Conservation (phyloP, 1,140 invertebrate genomes). For the Harlomillsia oculata region DNA sequence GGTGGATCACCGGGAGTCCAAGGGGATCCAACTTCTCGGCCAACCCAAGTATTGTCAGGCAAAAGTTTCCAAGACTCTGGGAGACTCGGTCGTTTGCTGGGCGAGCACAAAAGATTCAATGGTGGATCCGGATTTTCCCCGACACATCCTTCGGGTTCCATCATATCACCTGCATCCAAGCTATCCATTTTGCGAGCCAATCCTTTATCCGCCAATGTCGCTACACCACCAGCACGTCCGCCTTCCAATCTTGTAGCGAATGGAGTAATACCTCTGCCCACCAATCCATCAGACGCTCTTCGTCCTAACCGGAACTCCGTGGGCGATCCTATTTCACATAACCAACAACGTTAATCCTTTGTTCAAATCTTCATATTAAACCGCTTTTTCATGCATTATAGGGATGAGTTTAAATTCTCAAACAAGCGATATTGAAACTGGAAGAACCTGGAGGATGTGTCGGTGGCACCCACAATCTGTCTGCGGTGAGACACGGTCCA, state of each 20-base stretch:
- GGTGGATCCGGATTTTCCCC: conserved; percentile 15
- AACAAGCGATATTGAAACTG: no score
- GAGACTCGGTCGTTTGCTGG: conserved; percentile 33
- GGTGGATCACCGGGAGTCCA: conserved; percentile 1
- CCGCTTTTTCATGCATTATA: not conserved
- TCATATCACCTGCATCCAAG: not conserved
- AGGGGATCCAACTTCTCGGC: conserved; percentile 1
- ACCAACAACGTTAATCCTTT: not conserved
- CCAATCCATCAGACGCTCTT: conserved; percentile 73
- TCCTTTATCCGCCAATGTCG: conserved; percentile 23
- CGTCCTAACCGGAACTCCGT: conserved; percentile 67
- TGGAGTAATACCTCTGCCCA: conserved; percentile 40
- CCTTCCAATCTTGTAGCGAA: conserved; percentile 31
- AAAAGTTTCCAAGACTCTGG: conserved; percentile 29
- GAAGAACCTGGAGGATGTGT: conserved; percentile 30
- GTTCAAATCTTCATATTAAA: not conserved
- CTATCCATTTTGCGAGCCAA: conserved; percentile 9
- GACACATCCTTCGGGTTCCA: conserved; percentile 18
- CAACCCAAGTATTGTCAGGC: conserved; percentile 15
- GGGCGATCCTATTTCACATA: conserved; percentile 27
- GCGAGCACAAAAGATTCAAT: conserved; percentile 28
- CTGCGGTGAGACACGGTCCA: conserved; percentile 27
- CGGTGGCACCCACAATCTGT: conserved; percentile 29
- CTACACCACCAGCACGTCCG: conserved; percentile 30
- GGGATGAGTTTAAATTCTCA: no score